Base-by-base conservation (phyloP, 2,888 invertebrate genomes). In the Scotopteryx bipunctaria region DNA sequence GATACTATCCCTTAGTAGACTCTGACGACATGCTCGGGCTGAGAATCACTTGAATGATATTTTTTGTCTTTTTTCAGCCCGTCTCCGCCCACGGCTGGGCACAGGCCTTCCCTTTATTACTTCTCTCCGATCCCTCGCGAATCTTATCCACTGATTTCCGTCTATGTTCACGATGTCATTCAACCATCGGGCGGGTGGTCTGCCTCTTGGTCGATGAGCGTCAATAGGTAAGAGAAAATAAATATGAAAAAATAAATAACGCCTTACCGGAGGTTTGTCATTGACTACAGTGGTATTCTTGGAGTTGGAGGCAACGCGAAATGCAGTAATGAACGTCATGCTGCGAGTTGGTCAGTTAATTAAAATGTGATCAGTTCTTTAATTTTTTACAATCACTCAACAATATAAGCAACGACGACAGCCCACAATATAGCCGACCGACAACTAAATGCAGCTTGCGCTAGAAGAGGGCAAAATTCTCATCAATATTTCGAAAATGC, bases 361-460 rank as follows among this genome's bases (percentile, higher is more conserved):
- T 27, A 9, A 1, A 11, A 27, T 11, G 4, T 33, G n/a, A n/a
- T n/a, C n/a, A n/a, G n/a, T 9, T 6, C 13, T 32, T 33, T 23
- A 2, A 15, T 25, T 43, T 9, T 9, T 6, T 25, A 35, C 33
- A 25, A 43, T 13, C 5, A 16, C 25, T 23, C 21, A 42, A 9
- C 17, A 41, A 9, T 11, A 31, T 14, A 9, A 21, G 11, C 1
- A 13, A 21, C 4, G 11, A 13, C 21, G 19, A 19, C 11, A 19
- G n/a, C n/a, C n/a, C n/a, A 25, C 14, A 67, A 71, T 67, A 3
- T 9, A n/a, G 9, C n/a, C 25, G 3, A 2, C n/a, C n/a, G 9
- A 25, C 27, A 27, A 27, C 27, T 5, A 11, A 8, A 5, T 11
- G 27, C 27, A 27, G 11, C 11, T 27, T 27, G 27, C 27, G 27